Evolutionary conservation across 2,113 vertebrate species (phyloP).

Genomic region (Chauna torquata): DNA sequence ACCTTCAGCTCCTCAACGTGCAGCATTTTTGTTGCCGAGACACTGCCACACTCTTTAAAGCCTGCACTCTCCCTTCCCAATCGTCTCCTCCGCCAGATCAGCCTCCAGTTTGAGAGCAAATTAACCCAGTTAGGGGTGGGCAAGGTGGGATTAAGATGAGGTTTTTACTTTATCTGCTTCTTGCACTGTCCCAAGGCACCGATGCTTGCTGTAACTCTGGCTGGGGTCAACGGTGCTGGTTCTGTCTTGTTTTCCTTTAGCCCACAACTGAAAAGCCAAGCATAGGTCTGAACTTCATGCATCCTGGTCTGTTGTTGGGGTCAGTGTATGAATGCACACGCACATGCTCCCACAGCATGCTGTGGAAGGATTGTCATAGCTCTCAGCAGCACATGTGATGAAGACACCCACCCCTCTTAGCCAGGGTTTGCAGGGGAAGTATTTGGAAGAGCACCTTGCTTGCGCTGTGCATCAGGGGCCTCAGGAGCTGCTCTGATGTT

Average conservation of each 20-base stretch:
- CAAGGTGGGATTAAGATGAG: background rate
- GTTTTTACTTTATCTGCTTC: background rate
- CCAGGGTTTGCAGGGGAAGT: background rate
- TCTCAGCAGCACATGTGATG: background rate
- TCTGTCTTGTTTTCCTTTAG: background rate
- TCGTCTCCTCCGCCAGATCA: background rate
- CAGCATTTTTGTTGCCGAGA: background rate
- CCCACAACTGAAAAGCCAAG: background rate
- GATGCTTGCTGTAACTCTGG: background rate
- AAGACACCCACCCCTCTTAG: background rate
- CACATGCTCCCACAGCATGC: rapidly evolving
- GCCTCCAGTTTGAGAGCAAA: background rate
- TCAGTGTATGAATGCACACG: rapidly evolving
- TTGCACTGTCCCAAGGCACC: background rate
- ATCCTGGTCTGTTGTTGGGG: background rate
- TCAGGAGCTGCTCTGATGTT: background rate
- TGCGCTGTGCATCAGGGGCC: rapidly evolving
- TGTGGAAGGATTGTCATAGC: background rate
- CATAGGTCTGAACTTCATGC: background rate
- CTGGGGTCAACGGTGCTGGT: background rate
- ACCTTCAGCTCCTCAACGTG: background rate
- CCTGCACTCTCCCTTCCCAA: background rate
- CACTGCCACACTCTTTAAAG: background rate
- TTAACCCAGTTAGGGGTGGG: background rate
- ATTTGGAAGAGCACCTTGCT: background rate